Conservation (phyloP, 2,797 vertebrate species). For the Acomys russatus region DNA sequence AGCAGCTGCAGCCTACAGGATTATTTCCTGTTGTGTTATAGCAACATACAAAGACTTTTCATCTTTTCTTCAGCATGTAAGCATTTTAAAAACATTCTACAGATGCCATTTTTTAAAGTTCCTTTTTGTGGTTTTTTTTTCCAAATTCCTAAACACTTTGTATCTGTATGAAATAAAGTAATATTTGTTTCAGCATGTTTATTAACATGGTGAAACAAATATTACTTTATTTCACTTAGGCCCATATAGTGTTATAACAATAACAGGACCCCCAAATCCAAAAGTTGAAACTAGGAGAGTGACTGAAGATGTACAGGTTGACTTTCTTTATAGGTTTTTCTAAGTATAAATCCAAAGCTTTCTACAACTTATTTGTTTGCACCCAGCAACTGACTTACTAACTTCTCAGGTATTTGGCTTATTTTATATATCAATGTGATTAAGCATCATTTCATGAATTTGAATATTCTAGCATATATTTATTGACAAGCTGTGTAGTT, state of each 20-base stretch:
- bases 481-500: background rate
- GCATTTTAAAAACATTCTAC: background rate
- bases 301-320: too few relatives aligned
- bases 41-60: background rate
- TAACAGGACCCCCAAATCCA: background rate
- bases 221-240: background rate
- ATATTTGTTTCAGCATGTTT: too few relatives aligned
- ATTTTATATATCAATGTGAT: background rate
- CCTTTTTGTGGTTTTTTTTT: slow-evolving; percentile 23
- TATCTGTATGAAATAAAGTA: too few relatives aligned
- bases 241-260: background rate
- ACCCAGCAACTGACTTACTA: background rate
- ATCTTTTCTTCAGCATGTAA: background rate
- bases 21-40: background rate
- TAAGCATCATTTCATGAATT: background rate
- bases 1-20: background rate
- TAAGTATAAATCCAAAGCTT: background rate
- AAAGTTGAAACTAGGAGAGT: background rate
- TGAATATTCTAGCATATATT: background rate
- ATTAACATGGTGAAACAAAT: too few relatives aligned
- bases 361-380: background rate
- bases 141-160: background rate
- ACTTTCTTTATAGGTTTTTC: background rate
- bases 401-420: background rate
- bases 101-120: background rate